Evolutionary conservation across 1,140 invertebrate genomes (phyloP).

Genomic region (Trinorchestia longiramus): DNA sequence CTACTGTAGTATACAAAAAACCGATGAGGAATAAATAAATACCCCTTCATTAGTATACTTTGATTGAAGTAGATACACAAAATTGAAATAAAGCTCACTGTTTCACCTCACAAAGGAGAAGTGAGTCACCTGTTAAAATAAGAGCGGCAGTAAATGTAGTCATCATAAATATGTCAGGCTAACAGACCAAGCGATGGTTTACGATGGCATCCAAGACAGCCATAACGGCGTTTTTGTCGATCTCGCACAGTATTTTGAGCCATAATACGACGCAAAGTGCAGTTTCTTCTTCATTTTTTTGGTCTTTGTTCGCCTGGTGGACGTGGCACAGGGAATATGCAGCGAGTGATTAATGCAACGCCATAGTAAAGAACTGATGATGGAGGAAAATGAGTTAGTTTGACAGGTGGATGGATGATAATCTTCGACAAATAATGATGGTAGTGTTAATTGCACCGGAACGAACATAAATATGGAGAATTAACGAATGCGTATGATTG

Average conservation of each 20-base stretch:
- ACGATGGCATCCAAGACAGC: constrained; percentile 12
- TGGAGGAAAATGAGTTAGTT: not conserved
- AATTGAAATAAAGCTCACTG: not conserved
- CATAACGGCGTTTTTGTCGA: constrained; percentile 27
- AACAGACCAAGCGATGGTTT: not conserved
- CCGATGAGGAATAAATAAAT: not conserved
- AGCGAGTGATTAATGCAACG: not conserved
- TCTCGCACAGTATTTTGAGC: not conserved
- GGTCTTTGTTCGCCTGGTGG: not conserved
- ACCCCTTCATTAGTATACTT: not conserved
- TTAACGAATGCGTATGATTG: not conserved
- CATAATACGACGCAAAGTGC: constrained; percentile 8
- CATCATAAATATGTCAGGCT: constrained; percentile 18
- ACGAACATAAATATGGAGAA: not conserved
- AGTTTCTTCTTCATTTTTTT: not conserved
- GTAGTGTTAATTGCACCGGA: not conserved
- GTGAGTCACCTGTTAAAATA: not conserved
- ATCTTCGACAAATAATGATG: not conserved
- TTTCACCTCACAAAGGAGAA: not conserved
- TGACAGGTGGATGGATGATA: not conserved
- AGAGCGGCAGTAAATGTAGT: not conserved
- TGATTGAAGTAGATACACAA: not conserved
- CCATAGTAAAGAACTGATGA: not conserved
- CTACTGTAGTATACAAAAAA: not conserved
- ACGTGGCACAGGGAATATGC: not conserved